Base-by-base conservation (phyloP, 2,113 vertebrate species). In the Laticauda colubrina region DNA sequence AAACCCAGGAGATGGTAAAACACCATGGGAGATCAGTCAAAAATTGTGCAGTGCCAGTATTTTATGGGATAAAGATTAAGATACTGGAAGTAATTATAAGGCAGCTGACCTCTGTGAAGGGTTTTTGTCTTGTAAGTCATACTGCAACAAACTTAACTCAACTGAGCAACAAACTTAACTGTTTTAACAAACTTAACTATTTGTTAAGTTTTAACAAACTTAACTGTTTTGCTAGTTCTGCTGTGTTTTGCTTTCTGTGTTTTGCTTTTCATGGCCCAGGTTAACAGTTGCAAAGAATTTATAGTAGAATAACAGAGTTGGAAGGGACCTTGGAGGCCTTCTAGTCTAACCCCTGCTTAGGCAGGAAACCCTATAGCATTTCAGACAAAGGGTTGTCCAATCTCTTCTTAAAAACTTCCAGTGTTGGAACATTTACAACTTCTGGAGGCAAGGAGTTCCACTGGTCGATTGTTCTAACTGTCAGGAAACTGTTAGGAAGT, bases 31-130 rank as follows among this genome's bases (percentile, higher is more conserved):
- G 64, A 90, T 59, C 11, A 88, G 94, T 91, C 89, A 34, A 85
- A 95, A 94, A 93, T 87, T 51, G 59, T 55, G 64, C 23, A n/a
- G 10, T 21, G 91, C 54, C 93, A 91, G 10, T 91, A 81, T 91
- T 95, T 93, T 89, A 92, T 75, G 87, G 90, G 92, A 88, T 89
- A 43, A 43, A 0, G 1, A 85, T 92, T 95, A 94, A 92, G 93
- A n/a, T 93, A 95, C 92, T 90, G 53, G 51, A 3, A 0, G 0
- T 18, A 91, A 69, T 64, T 92, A 53, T 43, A 94, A 85, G 75
- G 53, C 5, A 45, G 81, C 24, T 91, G 54, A 57, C 2, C 3
- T 87, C 11, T 57, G 21, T 18, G 45, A 88, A 12, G 57, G 90
- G 29, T 2, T 26, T 59, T 93, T 93, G 18, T 26, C 43, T 15